phyloP scores from a whole-genome alignment of 2,888 invertebrate species.

The Prosapia bicincta region DNA sequence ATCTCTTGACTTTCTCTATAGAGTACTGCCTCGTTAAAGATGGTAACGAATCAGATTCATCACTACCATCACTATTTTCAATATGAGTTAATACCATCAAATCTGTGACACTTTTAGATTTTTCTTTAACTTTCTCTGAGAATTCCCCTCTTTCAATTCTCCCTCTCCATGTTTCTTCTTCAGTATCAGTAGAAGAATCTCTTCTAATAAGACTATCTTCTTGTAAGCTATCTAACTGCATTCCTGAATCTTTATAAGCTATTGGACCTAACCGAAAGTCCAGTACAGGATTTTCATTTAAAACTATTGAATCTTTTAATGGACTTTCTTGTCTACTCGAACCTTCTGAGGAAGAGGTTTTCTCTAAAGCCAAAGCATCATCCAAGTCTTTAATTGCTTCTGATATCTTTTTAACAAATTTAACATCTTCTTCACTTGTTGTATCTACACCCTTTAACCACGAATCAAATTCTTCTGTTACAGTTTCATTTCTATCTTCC shows the following conservation, averaged over 20 bases:
- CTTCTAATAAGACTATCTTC: slow-evolving; percentile 41
- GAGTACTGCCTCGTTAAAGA: slow-evolving; percentile 39
- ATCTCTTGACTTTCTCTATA: slow-evolving; percentile 44
- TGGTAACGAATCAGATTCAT: slow-evolving; percentile 49
- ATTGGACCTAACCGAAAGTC: slow-evolving; percentile 47
- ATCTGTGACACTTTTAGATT: slow-evolving; percentile 64
- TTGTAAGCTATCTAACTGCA: slow-evolving; percentile 33
- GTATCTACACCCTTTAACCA: slow-evolving; percentile 59
- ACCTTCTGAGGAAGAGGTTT: slow-evolving; percentile 45
- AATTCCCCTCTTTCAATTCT: slow-evolving; percentile 53
- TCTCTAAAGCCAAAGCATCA: slow-evolving; percentile 59
- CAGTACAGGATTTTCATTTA: slow-evolving; percentile 37
- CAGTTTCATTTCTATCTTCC: slow-evolving; percentile 1
- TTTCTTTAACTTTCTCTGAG: slow-evolving; percentile 60
- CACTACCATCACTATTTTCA: slow-evolving; percentile 56
- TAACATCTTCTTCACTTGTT: slow-evolving; percentile 57
- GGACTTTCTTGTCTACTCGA: slow-evolving; percentile 57
- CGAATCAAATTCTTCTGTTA: slow-evolving; percentile 51
- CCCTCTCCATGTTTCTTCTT: slow-evolving; percentile 60
- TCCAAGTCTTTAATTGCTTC: slow-evolving; percentile 63
- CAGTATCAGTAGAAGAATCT: slow-evolving; percentile 55
- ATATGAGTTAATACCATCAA: slow-evolving; percentile 65
- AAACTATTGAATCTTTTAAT: slow-evolving; percentile 44
- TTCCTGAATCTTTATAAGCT: slow-evolving; percentile 14
- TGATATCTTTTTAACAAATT: slow-evolving; percentile 58